Percentiles rank a stretch among this genome's conserved stretches.
Evolutionary conservation across 2,888 invertebrate genomes (phyloP).

Genomic region (Tetrapedia diversipes): DNA sequence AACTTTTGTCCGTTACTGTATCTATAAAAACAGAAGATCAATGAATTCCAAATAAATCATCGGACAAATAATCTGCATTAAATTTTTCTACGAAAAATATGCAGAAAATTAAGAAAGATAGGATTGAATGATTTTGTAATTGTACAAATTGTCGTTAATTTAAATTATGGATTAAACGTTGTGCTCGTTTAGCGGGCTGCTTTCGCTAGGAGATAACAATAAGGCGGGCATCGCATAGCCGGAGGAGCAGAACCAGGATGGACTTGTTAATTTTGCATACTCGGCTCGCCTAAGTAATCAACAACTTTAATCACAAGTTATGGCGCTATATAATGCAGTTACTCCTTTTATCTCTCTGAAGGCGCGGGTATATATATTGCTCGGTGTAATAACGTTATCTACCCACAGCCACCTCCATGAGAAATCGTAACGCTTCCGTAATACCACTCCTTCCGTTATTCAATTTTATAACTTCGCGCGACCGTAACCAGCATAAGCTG

Average conservation of each 20-base stretch:
- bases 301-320: constrained; percentile 63
- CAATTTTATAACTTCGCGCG: constrained; percentile 35
- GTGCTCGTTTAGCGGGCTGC: not conserved
- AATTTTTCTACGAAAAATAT: no score
- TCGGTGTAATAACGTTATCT: constrained; percentile 60
- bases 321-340: constrained; percentile 51
- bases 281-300: constrained; percentile 55
- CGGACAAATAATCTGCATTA: no score
- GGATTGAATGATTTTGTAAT: no score
- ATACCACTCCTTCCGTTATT: constrained; percentile 42
- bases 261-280: constrained; percentile 48
- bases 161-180: no score
- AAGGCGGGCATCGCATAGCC: constrained; percentile 9
- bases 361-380: constrained; percentile 51
- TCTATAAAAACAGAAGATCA: no score
- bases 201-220: not conserved
- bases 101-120: no score
- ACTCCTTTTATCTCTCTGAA: constrained; percentile 61
- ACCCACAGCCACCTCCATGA: constrained; percentile 23
- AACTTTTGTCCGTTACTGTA: no score
- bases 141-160: no score
- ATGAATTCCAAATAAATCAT: no score
- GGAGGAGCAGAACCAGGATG: constrained; percentile 20
- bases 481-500: not conserved
- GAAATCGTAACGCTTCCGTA: constrained; percentile 45